Base-by-base conservation (phyloP, 2,113 vertebrate genomes). In the Corythaixoides concolor region DNA sequence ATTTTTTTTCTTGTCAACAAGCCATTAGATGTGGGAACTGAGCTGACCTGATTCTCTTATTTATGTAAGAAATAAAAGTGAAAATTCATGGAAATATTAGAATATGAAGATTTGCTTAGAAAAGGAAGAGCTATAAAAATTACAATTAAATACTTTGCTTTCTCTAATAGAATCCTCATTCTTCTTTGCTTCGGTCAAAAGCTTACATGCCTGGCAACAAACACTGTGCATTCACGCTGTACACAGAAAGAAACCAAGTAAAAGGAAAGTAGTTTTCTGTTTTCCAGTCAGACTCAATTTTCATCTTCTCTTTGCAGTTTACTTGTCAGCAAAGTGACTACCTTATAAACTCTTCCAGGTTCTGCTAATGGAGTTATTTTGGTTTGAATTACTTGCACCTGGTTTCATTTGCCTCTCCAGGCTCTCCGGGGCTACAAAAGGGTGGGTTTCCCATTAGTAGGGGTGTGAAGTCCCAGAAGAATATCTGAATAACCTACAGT, bases 1-100 rank as follows among this genome's bases (percentile, higher is more conserved):
- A 95, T 82, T 89, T 79, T 95, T 79, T 82, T 9, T 26, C 62
- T 90, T 85, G 83, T 91, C 89, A 89, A 87, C 73, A 89, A 95
- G n/a, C 28, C 67, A 87, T 89, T 89, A 91, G 39, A 83, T 27
- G 49, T 41, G 49, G 74, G 45, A 91, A 82, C 53, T 66, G 20
- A 73, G 67, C 12, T 95, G 90, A 96, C 69, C 91, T 22, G 66
- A 92, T 85, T 92, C 50, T 88, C 75, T 73, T 30, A 76, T 92
- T 88, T 91, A 82, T 24, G 18, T 79, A 91, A 95, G 88, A 91
- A 92, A 79, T 53, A 62, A 28, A 79, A 93, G 73, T 27, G 73
- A 88, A 89, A 92, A 68, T 47, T 84, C 63, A 80, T 8, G 35
- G 37, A 68, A 91, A 33, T 69, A 79, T 16, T 62, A 76, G 53